These are phyloP conservation scores for Astreopora myriophthalma DNA, from an alignment of 64 coral and sea anemone genomes.

Conservation along the genomic window DNA sequence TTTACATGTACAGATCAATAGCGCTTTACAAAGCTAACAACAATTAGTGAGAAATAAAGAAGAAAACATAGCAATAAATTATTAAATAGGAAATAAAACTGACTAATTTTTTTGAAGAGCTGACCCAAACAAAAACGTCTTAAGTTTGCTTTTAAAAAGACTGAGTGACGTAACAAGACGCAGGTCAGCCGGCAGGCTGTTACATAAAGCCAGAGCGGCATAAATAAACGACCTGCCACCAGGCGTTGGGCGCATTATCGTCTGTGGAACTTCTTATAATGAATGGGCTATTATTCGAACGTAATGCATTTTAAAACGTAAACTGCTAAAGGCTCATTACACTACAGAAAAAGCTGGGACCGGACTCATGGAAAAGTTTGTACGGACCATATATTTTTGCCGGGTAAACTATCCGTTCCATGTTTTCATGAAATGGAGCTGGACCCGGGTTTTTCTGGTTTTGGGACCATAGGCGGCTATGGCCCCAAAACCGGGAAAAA, in stretches of 20 bases:
- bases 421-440: too few species aligned
- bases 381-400: too few species aligned
- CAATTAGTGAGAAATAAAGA: background rate
- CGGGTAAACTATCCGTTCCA: too few species aligned
- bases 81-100: background rate
- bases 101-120: background rate
- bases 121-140: background rate
- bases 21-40: background rate
- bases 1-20: background rate
- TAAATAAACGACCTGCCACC: background rate
- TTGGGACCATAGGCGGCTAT: too few species aligned
- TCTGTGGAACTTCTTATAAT: background rate
- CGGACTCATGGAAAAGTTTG: too few species aligned
- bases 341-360: too few species aligned
- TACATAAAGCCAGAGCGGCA: background rate
- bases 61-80: background rate
- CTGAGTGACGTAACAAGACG: background rate
- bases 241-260: background rate
- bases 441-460: too few species aligned
- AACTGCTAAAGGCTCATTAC: too few species aligned
- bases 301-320: too few species aligned
- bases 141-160: background rate
- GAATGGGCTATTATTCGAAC: background rate
- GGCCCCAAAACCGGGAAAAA: too few species aligned
- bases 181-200: background rate